A percentile compares a stretch with the other conserved stretches of the same genome.
Evolutionary conservation across 2,113 vertebrate species (phyloP).

Genomic region (Harpagus bidentatus): DNA sequence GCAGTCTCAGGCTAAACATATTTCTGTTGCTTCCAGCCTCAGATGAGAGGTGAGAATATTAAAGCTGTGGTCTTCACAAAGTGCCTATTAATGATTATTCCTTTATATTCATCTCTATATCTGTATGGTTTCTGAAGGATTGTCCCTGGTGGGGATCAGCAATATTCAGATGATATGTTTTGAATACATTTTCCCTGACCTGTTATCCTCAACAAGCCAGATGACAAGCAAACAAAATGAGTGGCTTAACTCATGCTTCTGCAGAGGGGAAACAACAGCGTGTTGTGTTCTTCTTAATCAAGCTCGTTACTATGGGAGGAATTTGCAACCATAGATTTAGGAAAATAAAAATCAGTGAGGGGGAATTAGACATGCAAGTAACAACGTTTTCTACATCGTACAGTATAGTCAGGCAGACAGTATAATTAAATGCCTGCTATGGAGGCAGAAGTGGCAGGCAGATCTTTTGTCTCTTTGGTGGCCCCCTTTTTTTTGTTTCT

Average conservation of each 20-base stretch:
- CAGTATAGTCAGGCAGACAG: constrained; percentile 86
- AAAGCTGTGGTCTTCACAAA: constrained; percentile 71
- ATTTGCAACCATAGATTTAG: constrained; percentile 74
- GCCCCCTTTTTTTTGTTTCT: constrained; percentile 72
- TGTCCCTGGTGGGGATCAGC: constrained; percentile 55
- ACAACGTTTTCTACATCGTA: constrained; percentile 89
- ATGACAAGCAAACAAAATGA: constrained; percentile 69
- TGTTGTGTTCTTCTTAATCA: constrained; percentile 70
- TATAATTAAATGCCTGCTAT: constrained; percentile 80
- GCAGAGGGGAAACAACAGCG: constrained; percentile 58
- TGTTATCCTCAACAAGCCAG: constrained; percentile 62
- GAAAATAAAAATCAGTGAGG: constrained; percentile 72
- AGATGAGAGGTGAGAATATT: constrained; percentile 48
- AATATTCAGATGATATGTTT: constrained; percentile 51
- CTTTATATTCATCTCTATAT: constrained; percentile 26
- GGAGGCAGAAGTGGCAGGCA: constrained; percentile 85
- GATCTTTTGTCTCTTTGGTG: constrained; percentile 83
- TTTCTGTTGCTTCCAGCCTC: constrained; percentile 36
- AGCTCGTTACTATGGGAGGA: constrained; percentile 71
- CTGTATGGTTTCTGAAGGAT: constrained; percentile 50
- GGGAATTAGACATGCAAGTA: constrained; percentile 88
- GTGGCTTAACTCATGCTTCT: constrained; percentile 75
- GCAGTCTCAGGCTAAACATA: constrained; percentile 31
- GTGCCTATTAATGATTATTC: constrained; percentile 30
- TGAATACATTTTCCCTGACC: constrained; percentile 53